These are phyloP conservation scores for Sebastes diaconus DNA, from an alignment of 2,797 vertebrate genomes.

Conservation along the genomic window DNA sequence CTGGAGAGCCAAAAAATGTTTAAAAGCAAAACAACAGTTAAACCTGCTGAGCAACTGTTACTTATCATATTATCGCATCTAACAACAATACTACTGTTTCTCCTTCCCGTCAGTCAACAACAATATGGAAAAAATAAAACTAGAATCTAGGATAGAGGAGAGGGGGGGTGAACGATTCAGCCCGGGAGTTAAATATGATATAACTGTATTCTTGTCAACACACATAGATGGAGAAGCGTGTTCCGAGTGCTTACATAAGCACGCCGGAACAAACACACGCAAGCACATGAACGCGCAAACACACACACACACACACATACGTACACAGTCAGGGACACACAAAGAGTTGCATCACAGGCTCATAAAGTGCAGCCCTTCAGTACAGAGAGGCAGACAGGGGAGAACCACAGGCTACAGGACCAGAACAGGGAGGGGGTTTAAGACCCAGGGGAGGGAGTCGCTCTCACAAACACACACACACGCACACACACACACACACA, in stretches of 20 bases:
- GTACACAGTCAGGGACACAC: slow-evolving; percentile 46
- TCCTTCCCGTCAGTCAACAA: slow-evolving; percentile 25
- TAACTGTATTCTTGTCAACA: slow-evolving; percentile 77
- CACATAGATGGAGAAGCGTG: slow-evolving; percentile 64
- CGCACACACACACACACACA: background rate
- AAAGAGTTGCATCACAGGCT: slow-evolving; percentile 74
- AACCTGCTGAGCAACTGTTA: slow-evolving; percentile 1
- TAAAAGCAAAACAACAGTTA: background rate
- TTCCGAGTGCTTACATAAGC: slow-evolving; percentile 80
- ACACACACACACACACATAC: slow-evolving; percentile 23
- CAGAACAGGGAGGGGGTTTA: slow-evolving; percentile 70
- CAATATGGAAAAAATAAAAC: slow-evolving; percentile 24
- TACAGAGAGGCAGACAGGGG: slow-evolving; percentile 63
- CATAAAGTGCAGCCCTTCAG: slow-evolving; percentile 65
- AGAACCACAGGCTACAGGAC: slow-evolving; percentile 66
- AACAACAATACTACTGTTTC: background rate
- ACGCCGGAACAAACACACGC: slow-evolving; percentile 65
- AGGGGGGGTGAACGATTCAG: slow-evolving; percentile 48
- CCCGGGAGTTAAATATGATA: slow-evolving; percentile 71
- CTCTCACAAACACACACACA: slow-evolving; percentile 34
- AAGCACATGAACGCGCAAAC: slow-evolving; percentile 12
- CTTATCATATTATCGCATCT: slow-evolving; percentile 5
- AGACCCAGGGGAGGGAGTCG: slow-evolving; percentile 72
- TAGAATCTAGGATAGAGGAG: slow-evolving; percentile 20
- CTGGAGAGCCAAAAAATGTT: background rate